phyloP scores from a whole-genome alignment of 2,797 vertebrate genomes.

The Melanotaenia nigrans region DNA sequence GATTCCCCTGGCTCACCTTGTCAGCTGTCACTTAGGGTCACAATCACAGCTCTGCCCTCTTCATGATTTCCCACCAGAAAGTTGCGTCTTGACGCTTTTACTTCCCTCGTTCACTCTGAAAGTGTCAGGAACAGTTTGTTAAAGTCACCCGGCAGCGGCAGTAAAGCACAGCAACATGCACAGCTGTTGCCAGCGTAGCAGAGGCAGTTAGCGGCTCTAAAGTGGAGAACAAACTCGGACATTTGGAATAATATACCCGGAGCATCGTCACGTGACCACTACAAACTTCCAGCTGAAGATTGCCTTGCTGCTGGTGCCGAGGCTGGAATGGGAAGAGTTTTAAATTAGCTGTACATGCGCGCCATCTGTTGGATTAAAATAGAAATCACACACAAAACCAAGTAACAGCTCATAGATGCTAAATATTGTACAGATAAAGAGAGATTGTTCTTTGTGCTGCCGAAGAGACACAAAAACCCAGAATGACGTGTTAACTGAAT shows the following conservation, averaged over 20 bases:
- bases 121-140: background rate
- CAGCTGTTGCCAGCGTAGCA: background rate
- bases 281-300: slow-evolving; percentile 45
- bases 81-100: slow-evolving; percentile 11
- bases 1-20: slow-evolving; percentile 60
- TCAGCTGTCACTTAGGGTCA: slow-evolving; percentile 45
- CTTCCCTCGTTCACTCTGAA: slow-evolving; percentile 24
- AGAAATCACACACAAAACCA: background rate
- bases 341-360: slow-evolving; percentile 1
- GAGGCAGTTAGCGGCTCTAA: slow-evolving; percentile 28
- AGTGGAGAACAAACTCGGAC: slow-evolving; percentile 21
- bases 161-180: background rate
- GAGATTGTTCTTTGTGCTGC: too few species aligned
- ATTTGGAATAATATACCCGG: slow-evolving; percentile 59
- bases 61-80: slow-evolving; percentile 55
- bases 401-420: background rate
- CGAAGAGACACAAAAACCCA: too few species aligned
- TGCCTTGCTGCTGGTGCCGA: slow-evolving; percentile 16
- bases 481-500: too few species aligned
- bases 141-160: background rate
- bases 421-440: too few species aligned
- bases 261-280: slow-evolving; percentile 69
- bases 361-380: slow-evolving; percentile 37
- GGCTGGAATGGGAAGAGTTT: background rate
- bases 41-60: slow-evolving; percentile 60